These are phyloP conservation scores for Orthochromis malagaraziensis DNA, from an alignment of 2,113 vertebrate species.

Conservation along the genomic window DNA sequence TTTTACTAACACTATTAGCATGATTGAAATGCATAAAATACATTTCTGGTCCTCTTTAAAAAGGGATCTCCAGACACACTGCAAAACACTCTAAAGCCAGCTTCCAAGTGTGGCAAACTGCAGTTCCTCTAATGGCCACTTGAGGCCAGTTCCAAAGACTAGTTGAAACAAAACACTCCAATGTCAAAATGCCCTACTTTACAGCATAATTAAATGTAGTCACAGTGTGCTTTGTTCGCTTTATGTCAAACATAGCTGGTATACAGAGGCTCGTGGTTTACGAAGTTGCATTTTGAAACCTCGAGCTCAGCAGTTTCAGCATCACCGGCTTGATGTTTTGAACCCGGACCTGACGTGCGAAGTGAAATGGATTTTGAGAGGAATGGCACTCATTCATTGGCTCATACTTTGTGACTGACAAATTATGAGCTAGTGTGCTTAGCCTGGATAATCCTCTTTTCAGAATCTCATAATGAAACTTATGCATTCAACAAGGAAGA, in stretches of 20 bases:
- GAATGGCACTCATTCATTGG: neutral
- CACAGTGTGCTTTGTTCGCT: neutral
- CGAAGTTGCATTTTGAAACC: neutral
- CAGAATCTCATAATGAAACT: neutral
- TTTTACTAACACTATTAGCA: neutral
- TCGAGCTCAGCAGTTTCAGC: neutral
- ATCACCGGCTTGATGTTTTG: neutral
- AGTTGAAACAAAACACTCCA: neutral
- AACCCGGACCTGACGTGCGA: neutral
- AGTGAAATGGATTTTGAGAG: neutral
- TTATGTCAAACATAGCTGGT: neutral
- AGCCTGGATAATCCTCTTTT: neutral
- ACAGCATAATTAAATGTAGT: neutral
- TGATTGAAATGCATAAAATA: neutral
- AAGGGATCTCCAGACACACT: neutral
- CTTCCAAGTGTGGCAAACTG: neutral
- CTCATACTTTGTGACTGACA: neutral
- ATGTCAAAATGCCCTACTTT: neutral
- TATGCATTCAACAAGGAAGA: neutral
- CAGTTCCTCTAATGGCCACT: neutral
- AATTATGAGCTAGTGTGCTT: neutral
- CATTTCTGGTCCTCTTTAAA: neutral
- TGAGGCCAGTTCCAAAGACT: neutral
- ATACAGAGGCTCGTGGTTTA: neutral
- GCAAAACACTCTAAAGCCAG: neutral